Evolutionary conservation across 2,888 invertebrate genomes (phyloP).

Genomic region (Lepidocyrtinus sp.): DNA sequence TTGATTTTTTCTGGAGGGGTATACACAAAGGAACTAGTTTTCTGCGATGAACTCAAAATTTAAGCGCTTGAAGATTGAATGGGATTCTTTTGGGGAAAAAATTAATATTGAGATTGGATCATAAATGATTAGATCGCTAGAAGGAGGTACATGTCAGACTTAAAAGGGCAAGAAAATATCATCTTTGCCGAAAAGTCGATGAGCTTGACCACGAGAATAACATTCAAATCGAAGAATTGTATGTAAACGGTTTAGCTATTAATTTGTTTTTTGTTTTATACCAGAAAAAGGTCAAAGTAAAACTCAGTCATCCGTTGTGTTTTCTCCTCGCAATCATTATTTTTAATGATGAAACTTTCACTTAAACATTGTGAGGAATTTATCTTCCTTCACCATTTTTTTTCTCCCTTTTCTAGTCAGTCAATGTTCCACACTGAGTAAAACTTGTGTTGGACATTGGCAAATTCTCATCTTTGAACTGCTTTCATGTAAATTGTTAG

Average conservation of each 20-base stretch:
- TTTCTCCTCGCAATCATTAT: constrained; percentile 1
- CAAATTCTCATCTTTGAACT: constrained; percentile 41
- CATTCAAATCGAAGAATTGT: neutral
- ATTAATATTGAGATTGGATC: no score
- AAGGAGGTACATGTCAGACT: neutral
- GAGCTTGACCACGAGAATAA: neutral
- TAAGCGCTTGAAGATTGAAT: constrained; percentile 1
- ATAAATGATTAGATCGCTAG: no score
- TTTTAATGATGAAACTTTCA: constrained; percentile 7
- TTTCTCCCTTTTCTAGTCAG: constrained; percentile 46
- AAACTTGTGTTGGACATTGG: constrained; percentile 26
- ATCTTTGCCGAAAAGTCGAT: constrained; percentile 3
- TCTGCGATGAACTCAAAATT: neutral
- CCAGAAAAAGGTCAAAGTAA: neutral
- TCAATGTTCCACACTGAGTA: constrained; percentile 23
- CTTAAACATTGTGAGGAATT: neutral
- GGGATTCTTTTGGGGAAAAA: neutral
- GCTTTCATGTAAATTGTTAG: constrained; percentile 26
- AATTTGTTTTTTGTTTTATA: no score
- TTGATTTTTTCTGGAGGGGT: neutral
- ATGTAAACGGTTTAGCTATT: no score
- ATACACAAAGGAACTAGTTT: neutral
- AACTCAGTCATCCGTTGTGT: constrained; percentile 15
- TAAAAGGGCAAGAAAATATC: neutral
- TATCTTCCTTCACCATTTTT: constrained; percentile 6